Conservation (phyloP, 2,113 vertebrate species). For the Glaucomys volans region DNA sequence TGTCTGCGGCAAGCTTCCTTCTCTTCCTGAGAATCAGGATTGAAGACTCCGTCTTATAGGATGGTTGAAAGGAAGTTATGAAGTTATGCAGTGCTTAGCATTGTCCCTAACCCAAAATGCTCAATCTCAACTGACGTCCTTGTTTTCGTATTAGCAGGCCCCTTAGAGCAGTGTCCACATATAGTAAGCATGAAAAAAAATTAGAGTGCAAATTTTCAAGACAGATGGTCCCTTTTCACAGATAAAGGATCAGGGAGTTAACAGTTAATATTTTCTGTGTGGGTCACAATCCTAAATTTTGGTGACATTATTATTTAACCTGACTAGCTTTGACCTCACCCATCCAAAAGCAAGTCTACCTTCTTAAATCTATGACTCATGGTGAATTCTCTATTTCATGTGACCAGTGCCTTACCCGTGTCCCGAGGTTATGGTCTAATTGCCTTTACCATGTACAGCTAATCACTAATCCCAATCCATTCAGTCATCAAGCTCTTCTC, state of each 20-base stretch:
- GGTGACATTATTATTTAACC: background rate
- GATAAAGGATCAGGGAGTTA: background rate
- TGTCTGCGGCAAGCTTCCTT: background rate
- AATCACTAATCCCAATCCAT: background rate
- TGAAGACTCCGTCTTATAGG: background rate
- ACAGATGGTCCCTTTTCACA: background rate
- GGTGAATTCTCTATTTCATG: background rate
- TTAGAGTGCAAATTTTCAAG: background rate
- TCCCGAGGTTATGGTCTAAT: background rate
- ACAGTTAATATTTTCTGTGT: background rate
- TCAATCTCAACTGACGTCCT: background rate
- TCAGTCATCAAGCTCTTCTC: background rate
- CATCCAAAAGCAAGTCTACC: background rate
- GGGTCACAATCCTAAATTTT: background rate
- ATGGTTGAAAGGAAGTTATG: background rate
- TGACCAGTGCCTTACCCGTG: background rate
- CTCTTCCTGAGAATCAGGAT: background rate
- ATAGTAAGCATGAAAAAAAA: background rate
- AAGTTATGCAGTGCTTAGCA: background rate
- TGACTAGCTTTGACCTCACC: background rate
- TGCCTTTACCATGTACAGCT: background rate
- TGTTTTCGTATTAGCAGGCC: background rate
- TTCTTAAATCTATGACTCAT: background rate
- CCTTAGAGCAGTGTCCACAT: background rate
- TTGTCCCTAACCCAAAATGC: background rate